Conservation (phyloP, 2,113 vertebrate genomes). For the Cacatua alba region DNA sequence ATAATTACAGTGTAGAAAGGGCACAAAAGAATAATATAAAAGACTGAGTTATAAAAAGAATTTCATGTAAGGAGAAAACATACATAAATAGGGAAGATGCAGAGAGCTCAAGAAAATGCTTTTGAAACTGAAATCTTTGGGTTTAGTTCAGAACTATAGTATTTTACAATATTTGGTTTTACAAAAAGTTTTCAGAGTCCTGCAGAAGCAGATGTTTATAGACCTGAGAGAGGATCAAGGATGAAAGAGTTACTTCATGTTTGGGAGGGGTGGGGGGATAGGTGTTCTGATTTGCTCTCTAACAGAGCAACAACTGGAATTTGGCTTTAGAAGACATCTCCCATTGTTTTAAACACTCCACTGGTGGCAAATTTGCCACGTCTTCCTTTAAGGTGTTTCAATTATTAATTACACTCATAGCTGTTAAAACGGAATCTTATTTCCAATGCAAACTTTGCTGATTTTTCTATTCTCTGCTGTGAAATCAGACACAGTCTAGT, state of each 20-base stretch:
- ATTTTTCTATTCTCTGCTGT: background rate
- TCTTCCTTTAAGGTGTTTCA: background rate
- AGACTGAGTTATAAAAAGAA: slow-evolving; percentile 54
- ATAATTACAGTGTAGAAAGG: slow-evolving; percentile 51
- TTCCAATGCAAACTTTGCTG: background rate
- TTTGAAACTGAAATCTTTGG: background rate
- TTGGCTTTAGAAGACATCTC: background rate
- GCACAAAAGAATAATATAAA: slow-evolving; percentile 40
- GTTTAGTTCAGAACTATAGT: background rate
- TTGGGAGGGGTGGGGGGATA: no score
- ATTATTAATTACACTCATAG: background rate
- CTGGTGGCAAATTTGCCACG: background rate
- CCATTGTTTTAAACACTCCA: background rate
- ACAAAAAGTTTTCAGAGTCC: background rate
- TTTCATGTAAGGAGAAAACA: slow-evolving; percentile 18
- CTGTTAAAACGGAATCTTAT: background rate
- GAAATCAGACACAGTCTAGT: background rate
- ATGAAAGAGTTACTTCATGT: background rate
- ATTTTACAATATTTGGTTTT: background rate
- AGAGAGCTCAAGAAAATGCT: slow-evolving; percentile 25
- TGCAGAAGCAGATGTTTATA: background rate
- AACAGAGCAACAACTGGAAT: background rate
- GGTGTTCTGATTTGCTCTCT: background rate
- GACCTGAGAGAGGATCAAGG: background rate
- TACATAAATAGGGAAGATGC: slow-evolving; percentile 21